Percentiles rank a stretch among this genome's conserved stretches.
These are phyloP conservation scores for Sepiola atlantica DNA, from an alignment of 2,888 invertebrate species.

Conservation along the genomic window DNA sequence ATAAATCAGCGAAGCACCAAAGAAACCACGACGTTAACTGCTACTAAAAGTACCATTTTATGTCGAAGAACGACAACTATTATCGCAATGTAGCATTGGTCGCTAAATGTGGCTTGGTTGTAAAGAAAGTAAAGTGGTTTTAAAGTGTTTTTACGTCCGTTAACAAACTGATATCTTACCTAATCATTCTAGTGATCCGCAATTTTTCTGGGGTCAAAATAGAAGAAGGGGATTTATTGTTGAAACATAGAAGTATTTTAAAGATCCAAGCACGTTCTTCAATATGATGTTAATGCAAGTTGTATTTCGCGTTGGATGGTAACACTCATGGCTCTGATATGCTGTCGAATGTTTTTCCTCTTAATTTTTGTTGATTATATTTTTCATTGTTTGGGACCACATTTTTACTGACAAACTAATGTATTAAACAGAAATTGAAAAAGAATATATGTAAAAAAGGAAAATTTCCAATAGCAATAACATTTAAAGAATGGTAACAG, in stretches of 20 bases:
- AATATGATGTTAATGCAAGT: no score
- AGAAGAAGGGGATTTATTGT: not conserved
- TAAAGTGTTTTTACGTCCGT: not conserved
- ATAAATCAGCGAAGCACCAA: not conserved
- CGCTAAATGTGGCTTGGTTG: not conserved
- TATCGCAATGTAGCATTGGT: not conserved
- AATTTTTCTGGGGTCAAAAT: not conserved
- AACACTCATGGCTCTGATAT: no score
- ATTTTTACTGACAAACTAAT: no score
- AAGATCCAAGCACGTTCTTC: not conserved
- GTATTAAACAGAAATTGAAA: no score
- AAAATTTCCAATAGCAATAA: no score
- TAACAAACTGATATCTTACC: not conserved
- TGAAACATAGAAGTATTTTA: not conserved
- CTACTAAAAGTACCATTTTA: not conserved
- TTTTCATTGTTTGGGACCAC: no score
- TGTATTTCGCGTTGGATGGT: no score
- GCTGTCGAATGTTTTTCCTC: no score
- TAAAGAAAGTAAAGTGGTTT: not conserved
- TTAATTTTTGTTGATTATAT: no score
- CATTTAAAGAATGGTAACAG: no score
- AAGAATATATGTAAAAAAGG: no score
- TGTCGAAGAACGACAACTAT: not conserved
- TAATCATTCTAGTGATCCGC: not conserved
- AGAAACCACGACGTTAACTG: not conserved